Evolutionary conservation across 2,888 invertebrate species (phyloP), one percentile per base, ranked within the genome.

Genomic region (Megastigmus dorsalis): DNA sequence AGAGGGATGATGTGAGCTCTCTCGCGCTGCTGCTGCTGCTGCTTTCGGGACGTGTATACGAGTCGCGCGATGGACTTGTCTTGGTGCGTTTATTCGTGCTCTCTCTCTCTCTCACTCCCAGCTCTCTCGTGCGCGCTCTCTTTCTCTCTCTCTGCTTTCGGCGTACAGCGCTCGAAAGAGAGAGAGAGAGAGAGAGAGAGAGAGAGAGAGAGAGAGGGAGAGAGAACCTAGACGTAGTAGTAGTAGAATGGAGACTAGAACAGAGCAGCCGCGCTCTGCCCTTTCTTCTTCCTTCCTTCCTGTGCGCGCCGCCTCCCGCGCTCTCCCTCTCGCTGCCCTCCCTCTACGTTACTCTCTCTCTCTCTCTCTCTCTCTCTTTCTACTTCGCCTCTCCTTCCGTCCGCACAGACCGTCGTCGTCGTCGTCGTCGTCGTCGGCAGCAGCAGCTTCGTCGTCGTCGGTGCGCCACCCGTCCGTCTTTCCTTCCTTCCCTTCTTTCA

Each of bases 221-320:
- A 18, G 15, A 15, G 15, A n/a, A 26, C 18, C 43, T 43, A 59
- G 26, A 26, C 43, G 52, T 18, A 13, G n/a, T 43, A 26, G 62
- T 23, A 26, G 4, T 33, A 41, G 66, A 66, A 66, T 66, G 30
- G n/a, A 13, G 54, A 54, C 41, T 66, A 43, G 59, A 69, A 18
- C 23, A 36, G 48, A 69, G 60, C 69, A 69, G 52, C 60, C 60
- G 66, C 68, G 60, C 52, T 65, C 68, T 55, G 55, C 62, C 38
- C 70, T 45, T 73, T 38, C 33, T 65, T 63, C 68, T 52, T 50
- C 52, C 74, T 59, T 65, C 65, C 62, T 65, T 52, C 59, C 62
- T 43, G 55, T 52, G 33, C 10, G 15, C 33, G n/a, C 20, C 6
- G 38, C 28, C 33, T 20, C 3, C 13, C 59, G 9, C 38, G n/a